Conservation (phyloP, 2,797 vertebrate species). For the Myotis pilosus region DNA sequence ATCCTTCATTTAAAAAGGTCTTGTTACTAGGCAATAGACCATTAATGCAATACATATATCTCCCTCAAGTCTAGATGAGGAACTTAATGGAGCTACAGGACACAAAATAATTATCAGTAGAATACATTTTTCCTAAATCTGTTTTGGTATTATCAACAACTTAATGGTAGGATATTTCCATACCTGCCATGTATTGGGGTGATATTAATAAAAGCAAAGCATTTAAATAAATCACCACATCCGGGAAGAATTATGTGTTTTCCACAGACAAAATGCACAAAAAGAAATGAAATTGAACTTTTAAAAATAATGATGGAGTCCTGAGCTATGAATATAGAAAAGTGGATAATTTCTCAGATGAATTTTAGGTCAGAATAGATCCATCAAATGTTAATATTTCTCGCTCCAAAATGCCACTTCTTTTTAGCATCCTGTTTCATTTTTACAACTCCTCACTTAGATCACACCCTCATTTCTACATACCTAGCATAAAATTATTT, state of each 20-base stretch:
- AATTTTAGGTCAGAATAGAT: neutral
- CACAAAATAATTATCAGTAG: conserved; percentile 54
- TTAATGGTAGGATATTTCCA: neutral
- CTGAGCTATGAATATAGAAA: neutral
- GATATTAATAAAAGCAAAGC: neutral
- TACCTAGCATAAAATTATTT: neutral
- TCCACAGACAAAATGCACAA: neutral
- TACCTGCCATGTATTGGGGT: neutral
- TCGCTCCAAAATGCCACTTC: neutral
- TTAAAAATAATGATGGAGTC: neutral
- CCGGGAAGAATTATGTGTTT: neutral
- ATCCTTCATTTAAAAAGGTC: conserved; percentile 49
- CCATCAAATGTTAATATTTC: neutral
- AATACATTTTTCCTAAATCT: conserved; percentile 45
- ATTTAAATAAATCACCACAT: neutral
- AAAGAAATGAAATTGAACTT: neutral
- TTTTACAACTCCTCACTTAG: neutral
- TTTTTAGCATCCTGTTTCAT: neutral
- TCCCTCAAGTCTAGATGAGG: conserved; percentile 38
- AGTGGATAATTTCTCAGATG: neutral
- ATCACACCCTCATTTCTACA: neutral
- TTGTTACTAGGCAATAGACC: conserved; percentile 42
- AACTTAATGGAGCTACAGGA: conserved; percentile 57
- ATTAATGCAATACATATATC: conserved; percentile 49
- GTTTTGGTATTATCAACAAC: conserved; percentile 44